Evolutionary conservation across 2,888 invertebrate genomes (phyloP).

Genomic region (Harpalus rufipes): DNA sequence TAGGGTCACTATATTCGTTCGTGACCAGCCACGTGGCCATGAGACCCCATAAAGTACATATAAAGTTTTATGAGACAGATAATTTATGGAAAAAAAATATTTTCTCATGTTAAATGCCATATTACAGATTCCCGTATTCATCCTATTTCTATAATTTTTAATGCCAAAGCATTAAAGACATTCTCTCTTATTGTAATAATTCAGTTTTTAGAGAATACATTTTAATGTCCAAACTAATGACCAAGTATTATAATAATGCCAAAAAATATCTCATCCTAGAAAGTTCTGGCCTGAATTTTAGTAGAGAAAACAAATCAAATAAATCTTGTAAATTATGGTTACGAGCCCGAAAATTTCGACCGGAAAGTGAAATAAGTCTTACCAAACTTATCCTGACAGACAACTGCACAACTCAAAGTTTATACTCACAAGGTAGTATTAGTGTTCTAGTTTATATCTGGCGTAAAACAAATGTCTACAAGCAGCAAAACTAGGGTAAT

Average conservation of each 20-base stretch:
- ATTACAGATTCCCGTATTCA: too few relatives aligned
- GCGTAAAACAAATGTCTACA: constrained; percentile 24
- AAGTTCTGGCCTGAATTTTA: background rate
- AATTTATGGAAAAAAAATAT: too few relatives aligned
- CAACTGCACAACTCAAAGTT: constrained; percentile 26
- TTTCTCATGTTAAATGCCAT: too few relatives aligned
- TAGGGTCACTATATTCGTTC: too few relatives aligned
- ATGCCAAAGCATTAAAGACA: too few relatives aligned
- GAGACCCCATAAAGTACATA: too few relatives aligned
- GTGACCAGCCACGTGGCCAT: too few relatives aligned
- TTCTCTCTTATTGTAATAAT: too few relatives aligned
- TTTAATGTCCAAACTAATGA: background rate
- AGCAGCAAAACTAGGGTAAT: constrained; percentile 13
- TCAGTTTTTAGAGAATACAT: too few relatives aligned
- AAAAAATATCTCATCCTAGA: background rate
- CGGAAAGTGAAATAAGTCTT: constrained; percentile 30
- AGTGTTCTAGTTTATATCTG: constrained; percentile 8
- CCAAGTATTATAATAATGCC: background rate
- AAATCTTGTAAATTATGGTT: constrained; percentile 39
- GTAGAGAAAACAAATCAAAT: constrained; percentile 1
- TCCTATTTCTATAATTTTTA: too few relatives aligned
- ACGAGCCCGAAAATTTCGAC: constrained; percentile 15
- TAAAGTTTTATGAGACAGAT: too few relatives aligned
- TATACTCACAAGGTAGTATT: constrained; percentile 6
- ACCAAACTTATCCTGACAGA: constrained; percentile 12